A percentile compares a stretch with the other conserved stretches of the same genome.
These are phyloP conservation scores for Goniozus legneri DNA, from an alignment of 1,140 invertebrate genomes.

Conservation along the genomic window DNA sequence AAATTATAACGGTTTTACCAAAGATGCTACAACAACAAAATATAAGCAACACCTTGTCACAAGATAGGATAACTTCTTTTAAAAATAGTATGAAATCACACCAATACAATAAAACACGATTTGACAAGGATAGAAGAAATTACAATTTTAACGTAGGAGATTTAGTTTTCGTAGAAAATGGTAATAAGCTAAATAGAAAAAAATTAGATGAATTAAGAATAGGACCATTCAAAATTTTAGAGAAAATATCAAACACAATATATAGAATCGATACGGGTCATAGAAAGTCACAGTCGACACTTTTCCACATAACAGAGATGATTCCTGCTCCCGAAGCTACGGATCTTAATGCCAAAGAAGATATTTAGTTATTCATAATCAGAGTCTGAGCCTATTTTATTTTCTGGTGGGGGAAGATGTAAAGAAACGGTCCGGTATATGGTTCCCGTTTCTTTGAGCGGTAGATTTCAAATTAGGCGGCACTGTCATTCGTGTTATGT, in stretches of 20 bases:
- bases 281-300: conserved; percentile 9
- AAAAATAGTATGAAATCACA: conserved; percentile 12
- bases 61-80: conserved; percentile 14
- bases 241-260: conserved; percentile 15
- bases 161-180: conserved; percentile 13
- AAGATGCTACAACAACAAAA: conserved; percentile 8
- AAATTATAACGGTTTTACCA: conserved; percentile 10
- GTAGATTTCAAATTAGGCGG: no score
- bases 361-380: no score
- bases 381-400: no score
- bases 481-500: no score
- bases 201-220: no score
- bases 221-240: conserved; percentile 11
- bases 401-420: no score
- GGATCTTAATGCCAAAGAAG: no score
- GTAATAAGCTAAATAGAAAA: conserved; percentile 14
- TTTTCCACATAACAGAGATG: conserved; percentile 9
- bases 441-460: no score
- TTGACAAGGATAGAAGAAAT: conserved; percentile 10
- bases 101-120: conserved; percentile 13
- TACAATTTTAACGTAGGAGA: conserved; percentile 10
- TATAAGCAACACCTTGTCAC: conserved; percentile 3
- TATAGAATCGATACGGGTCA: conserved; percentile 8
- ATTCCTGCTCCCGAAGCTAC: no score
- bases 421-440: no score